Evolutionary conservation across 2,888 invertebrate species (phyloP), one percentile per base, ranked within the genome.

Genomic region (Spilosoma lubricipeda): DNA sequence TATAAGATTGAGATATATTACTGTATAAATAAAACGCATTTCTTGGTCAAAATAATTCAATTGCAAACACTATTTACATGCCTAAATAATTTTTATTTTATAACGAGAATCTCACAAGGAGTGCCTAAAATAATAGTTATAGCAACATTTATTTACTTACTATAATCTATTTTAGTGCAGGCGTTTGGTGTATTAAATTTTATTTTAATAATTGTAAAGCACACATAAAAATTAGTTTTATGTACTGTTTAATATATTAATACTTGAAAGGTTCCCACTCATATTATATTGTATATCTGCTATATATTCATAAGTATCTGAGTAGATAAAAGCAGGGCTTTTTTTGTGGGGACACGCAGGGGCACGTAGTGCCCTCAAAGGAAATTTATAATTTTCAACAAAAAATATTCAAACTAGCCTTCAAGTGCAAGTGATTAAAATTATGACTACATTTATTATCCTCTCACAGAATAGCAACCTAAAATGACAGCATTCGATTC

Each of bases 151-250:
- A 30, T 42, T 20, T 18, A 9, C n/a, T n/a, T n/a, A 65, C 30
- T 1, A 13, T 18, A 18, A 30, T 63, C 18, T 8, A 4, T 63
- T 45, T 64, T 52, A 56, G 8, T 5, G 1, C 0, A 71, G 66
- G 56, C 36, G 48, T 65, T 56, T 8, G 15, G 15, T 63, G 23
- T 36, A 20, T 33, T 42, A 15, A 42, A 9, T 30, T 23, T n/a
- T 70, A 66, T 56, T 56, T 73, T 56, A 30, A 73, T 66, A 27
- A 48, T 73, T 70, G 23, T 66, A 33, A 70, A 66, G 73, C 70
- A 66, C 69, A 48, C 30, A 11, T n/a, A 1, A 11, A 30, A 64
- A 13, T 27, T 70, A 73, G 65, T 69, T 69, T 65, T 52, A 69
- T 65, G 20, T 45, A 69, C 52, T 69, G 73, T 69, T 59, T 33